phyloP scores from a whole-genome alignment of 2,113 vertebrate genomes.

The Sitta europaea region DNA sequence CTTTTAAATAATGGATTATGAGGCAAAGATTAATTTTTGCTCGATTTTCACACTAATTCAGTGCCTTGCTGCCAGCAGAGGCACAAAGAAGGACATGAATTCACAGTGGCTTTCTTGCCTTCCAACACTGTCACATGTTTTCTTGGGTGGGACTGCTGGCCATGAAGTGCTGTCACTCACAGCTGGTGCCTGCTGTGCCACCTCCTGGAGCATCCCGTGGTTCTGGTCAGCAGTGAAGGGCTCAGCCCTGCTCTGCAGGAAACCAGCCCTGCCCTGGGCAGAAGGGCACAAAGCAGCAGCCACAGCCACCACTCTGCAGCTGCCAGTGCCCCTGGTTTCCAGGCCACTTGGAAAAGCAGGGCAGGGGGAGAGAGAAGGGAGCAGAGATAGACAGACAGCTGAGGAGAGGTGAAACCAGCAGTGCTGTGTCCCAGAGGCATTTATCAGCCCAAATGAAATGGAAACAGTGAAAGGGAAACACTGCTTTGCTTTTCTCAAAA shows the following conservation, averaged over 20 bases:
- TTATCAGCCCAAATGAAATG: constrained; percentile 58
- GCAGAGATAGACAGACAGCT: background rate
- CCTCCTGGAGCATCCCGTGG: background rate
- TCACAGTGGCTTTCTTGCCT: background rate
- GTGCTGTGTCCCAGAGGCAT: constrained; percentile 35
- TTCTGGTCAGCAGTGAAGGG: background rate
- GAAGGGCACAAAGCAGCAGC: background rate
- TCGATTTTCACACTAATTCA: constrained; percentile 42
- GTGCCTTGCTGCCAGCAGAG: constrained; percentile 26
- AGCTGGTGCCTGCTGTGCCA: background rate
- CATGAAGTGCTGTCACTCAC: background rate
- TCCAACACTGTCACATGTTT: background rate
- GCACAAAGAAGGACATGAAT: constrained; percentile 3
- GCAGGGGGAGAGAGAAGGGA: background rate
- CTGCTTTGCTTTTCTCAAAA: constrained; percentile 66
- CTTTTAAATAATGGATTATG: constrained; percentile 64
- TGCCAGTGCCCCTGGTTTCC: background rate
- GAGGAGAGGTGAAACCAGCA: constrained; percentile 34
- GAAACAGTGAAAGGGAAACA: constrained; percentile 56
- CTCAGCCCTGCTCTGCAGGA: background rate
- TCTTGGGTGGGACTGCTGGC: background rate
- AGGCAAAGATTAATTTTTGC: constrained; percentile 48
- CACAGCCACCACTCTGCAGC: background rate
- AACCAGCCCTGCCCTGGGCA: background rate
- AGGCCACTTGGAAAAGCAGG: background rate